Base-by-base conservation (phyloP, 1,140 invertebrate genomes). In the Coenobita brevimanus region DNA sequence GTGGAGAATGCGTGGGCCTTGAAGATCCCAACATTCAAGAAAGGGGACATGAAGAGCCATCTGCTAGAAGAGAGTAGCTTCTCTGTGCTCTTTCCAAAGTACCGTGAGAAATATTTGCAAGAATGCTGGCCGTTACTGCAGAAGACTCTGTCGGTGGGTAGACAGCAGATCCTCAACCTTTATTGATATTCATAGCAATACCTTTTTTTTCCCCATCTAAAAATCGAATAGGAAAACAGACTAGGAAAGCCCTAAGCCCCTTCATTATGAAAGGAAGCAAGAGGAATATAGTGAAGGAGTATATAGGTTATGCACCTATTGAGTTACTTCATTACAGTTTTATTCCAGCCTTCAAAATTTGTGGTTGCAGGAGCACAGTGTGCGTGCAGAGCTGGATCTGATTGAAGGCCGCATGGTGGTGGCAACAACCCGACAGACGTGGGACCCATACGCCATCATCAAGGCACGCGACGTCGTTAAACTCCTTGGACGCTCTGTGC, bases 391-490 rank as follows among this genome's bases (percentile, higher is more conserved):
- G 91, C 93, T 99, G 84, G 98, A 99, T 94, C 92, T 99, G 0
- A 94, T 99, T 2, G 98, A 99, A 94, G 99, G 99, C 75, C 96
- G 96, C 90, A 98, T 99, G 96, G 96, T 95, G 8, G 99, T 99
- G 0, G 95, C 94, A 92, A 99, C 99, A 0, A 99, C 98, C 0
- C 94, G 97, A 76, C 99, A 99, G 94, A 99, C 98, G 1, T 99
- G 97, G 97, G 99, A 99, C 94, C 99, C 99, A 0, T 99, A 97
- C 90, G 97, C 99, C 64, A 97, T 99, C 67, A 94, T 99, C 10
- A 99, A 99, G 93, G 97, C 98, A 10, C 94, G 98, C 89, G 99
- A 99, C 92, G 95, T 99, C 93, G 97, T 99, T 85, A 99, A 99
- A 92, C 93, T 99, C 2, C 92, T 99, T 85, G 97, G 98, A 1